Evolutionary conservation across 2,113 vertebrate species (phyloP), one percentile per base, ranked within the genome.

Genomic region (Trochalopteron elliotii): DNA sequence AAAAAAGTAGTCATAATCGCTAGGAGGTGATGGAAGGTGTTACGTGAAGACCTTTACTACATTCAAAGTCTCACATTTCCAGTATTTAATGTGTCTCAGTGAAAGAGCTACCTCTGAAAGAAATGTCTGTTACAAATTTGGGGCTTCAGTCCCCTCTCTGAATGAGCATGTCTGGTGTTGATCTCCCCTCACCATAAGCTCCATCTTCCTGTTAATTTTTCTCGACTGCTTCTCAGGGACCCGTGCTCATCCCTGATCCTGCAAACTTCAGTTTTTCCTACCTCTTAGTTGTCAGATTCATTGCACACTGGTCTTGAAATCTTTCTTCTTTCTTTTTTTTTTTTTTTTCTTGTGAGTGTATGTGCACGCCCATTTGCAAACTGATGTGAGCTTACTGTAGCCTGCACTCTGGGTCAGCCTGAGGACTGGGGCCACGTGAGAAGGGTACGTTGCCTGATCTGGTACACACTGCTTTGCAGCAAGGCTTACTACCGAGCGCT

Each of bases 331-430:
- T 60, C 10, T 55, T 44, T 53, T 53, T 20, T 55, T 53, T 53
- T 20, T 55, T 35, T 20, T 33, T 63, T 83, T 35, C 44, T 50
- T 10, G n/a, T 77, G 91, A 91, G 59, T 65, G n/a, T 93, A 53
- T 92, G 80, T 86, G 68, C 91, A 90, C 22, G 23, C 55, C 89
- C 68, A 83, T 94, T 96, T 96, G 91, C 91, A 96, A 80, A 91
- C 91, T 42, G 91, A 70, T 92, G 83, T 92, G 93, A 94, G 94
- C 88, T 96, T 90, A 92, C 89, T 76, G 88, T 96, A 93, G 88
- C 78, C 91, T 90, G 79, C 89, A 72, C 15, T 85, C 79, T 94
- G 93, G 45, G 91, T 80, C 93, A 94, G 80, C 96, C 87, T 87
- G 93, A 81, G 68, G 83, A 95, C 91, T 80, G 82, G 80, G 83